These are phyloP conservation scores for Stomatorhinus ivindoensis DNA, from an alignment of 2,113 vertebrate genomes.

Conservation along the genomic window DNA sequence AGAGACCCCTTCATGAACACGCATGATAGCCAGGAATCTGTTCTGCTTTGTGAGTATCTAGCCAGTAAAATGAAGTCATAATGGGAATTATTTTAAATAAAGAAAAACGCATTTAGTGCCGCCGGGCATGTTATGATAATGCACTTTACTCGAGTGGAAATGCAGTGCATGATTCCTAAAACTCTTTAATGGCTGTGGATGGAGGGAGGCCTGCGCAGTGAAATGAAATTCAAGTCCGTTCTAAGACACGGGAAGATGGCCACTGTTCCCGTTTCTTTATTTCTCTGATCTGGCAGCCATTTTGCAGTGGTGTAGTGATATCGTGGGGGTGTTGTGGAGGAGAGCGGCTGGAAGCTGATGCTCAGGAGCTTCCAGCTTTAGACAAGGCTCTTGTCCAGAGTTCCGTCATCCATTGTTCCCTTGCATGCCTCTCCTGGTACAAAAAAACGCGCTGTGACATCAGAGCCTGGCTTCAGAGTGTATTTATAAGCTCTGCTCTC, in stretches of 20 bases:
- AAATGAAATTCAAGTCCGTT: not conserved
- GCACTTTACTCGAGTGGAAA: not conserved
- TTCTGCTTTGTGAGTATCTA: not conserved
- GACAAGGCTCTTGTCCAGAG: not conserved
- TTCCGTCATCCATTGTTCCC: not conserved
- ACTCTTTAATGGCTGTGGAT: not conserved
- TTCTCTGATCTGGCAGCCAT: not conserved
- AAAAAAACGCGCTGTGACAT: not conserved
- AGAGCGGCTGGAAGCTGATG: not conserved
- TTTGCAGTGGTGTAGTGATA: not conserved
- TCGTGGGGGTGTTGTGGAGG: not conserved
- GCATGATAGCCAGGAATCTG: not conserved
- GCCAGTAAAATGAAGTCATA: not conserved
- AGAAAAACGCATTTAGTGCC: not conserved
- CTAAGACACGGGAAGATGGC: not conserved
- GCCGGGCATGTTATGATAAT: not conserved
- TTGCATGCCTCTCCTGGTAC: not conserved
- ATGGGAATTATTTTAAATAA: not conserved
- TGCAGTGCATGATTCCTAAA: not conserved
- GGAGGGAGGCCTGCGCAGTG: not conserved
- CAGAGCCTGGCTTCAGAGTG: not conserved
- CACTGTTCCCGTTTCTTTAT: not conserved
- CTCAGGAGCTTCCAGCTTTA: not conserved
- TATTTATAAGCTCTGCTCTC: not conserved
- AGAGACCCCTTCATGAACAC: not conserved